Evolutionary conservation across 1,140 invertebrate genomes (phyloP), one percentile per base, ranked within the genome.

Genomic region (Babylonia areolata): DNA sequence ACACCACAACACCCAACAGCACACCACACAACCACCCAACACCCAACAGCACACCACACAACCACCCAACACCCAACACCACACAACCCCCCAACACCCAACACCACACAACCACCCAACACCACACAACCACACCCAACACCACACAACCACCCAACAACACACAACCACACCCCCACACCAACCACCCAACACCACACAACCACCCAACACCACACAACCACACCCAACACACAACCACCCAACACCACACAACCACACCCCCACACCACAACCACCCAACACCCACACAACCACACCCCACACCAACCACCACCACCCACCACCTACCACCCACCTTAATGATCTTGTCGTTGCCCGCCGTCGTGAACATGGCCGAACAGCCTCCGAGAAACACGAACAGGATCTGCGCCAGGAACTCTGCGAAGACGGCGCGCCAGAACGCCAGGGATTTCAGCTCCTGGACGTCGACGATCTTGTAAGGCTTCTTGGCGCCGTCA

Each of bases 341-440:
- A 33, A 91, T 85, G 20, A 82, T 37, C 35, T 90, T 46, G 20
- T 85, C 80, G 37, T 51, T 79, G 58, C 23, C 58, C 3, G 17
- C 58, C 2, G 9, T 6, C 89, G 96, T 96, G 40, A 96, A 96
- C 1, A 96, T 96, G 1, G 97, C 96, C 1, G 97, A 97, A 0
- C 97, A 97, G 90, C 97, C 97, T 87, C 97, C 97, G 86, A 97
- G 95, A 91, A 98, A 96, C 83, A 97, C 96, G 93, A 97, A 98
- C 88, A 97, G 95, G 92, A 98, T 97, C 9, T 97, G 97, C 0
- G 97, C 97, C 64, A 97, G 95, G 93, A 97, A 98, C 94, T 98
- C 97, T 20, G 97, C 96, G 20, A 97, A 96, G 39, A 98, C 96
- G 0, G 97, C 96, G 91, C 97, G 95, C 98, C 98, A 99, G 90